Evolutionary conservation across 2,888 invertebrate genomes (phyloP), one percentile per base, ranked within the genome.

Genomic region (Parapristionchus giblindavisi): DNA sequence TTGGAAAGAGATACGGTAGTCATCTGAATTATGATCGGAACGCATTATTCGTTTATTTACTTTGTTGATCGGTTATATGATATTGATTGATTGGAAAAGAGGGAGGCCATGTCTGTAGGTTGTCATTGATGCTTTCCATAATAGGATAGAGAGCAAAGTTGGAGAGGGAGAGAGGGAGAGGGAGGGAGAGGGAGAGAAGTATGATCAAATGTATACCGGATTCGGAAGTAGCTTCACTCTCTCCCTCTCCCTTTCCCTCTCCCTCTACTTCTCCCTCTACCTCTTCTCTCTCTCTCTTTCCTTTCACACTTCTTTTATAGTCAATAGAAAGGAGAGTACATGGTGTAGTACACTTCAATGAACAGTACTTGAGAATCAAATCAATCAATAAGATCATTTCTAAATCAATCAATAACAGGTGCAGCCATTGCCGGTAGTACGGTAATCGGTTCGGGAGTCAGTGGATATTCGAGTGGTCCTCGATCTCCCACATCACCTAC

Each of bases 401-500:
- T 48, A 48, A 56, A 38, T 61, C 21, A 34, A 27, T 65, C 63
- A 48, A 40, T 65, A 43, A 43, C 63, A 65, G 63, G 63, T 43
- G 63, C 63, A 6, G 63, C 63, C n/a, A 65, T 65, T 43, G 63
- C 63, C 4, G 63, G 63, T 4, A 43, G 43, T 65, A 65, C 56
- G 36, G 56, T 38, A 48, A 24, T 56, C n/a, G 48, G 65, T 2
- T 36, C 54, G 1, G 32, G 56, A 5, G 17, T 40, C 1, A n/a
- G 56, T 8, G 60, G 17, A 6, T 56, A 17, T 11, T 11, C 60
- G 6, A 34, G 8, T 8, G 54, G 56, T n/a, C 70, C 70, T 40
- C 54, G 78, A 11, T 81, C 83, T 56, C 82, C 83, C 76, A 82
- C 81, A 3, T 83, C 83, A 27, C 81, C 83, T 14, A 77, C 79